phyloP scores from a whole-genome alignment of 2,113 vertebrate genomes.

The Lonchura striata region DNA sequence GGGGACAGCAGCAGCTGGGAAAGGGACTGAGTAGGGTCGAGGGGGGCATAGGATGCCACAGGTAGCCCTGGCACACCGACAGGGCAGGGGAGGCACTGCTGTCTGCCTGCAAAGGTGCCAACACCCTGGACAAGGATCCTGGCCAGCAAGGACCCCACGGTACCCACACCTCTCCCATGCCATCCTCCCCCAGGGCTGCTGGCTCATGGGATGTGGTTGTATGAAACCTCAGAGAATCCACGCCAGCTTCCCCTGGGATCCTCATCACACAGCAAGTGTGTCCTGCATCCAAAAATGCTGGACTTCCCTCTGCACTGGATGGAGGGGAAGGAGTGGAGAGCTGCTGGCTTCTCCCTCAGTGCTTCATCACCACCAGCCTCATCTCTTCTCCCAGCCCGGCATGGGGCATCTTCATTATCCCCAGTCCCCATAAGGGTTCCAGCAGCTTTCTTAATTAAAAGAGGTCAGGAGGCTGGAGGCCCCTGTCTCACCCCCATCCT shows the following conservation, averaged over 20 bases:
- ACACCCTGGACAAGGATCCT: background rate
- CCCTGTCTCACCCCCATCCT: background rate
- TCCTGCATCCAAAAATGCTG: rapidly evolving
- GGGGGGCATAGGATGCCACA: rapidly evolving
- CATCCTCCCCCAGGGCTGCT: background rate
- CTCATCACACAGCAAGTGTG: rapidly evolving
- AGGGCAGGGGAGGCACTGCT: rapidly evolving
- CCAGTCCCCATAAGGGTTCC: rapidly evolving
- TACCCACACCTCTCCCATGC: background rate
- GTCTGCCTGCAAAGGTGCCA: background rate
- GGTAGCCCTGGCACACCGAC: background rate
- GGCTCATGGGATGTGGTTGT: rapidly evolving
- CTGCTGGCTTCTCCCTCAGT: background rate
- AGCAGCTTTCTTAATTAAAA: background rate
- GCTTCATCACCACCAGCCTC: rapidly evolving
- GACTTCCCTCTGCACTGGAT: background rate
- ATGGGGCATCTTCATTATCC: rapidly evolving
- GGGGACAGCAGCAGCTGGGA: background rate
- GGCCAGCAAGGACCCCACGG: rapidly evolving
- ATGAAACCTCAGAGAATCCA: background rate
- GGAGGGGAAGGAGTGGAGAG: background rate
- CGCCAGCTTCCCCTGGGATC: rapidly evolving
- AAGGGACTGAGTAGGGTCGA: background rate
- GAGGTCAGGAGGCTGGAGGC: background rate
- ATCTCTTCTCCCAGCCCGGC: background rate